phyloP scores from a whole-genome alignment of 1,140 invertebrate genomes.

The Eubasilissa regina region DNA sequence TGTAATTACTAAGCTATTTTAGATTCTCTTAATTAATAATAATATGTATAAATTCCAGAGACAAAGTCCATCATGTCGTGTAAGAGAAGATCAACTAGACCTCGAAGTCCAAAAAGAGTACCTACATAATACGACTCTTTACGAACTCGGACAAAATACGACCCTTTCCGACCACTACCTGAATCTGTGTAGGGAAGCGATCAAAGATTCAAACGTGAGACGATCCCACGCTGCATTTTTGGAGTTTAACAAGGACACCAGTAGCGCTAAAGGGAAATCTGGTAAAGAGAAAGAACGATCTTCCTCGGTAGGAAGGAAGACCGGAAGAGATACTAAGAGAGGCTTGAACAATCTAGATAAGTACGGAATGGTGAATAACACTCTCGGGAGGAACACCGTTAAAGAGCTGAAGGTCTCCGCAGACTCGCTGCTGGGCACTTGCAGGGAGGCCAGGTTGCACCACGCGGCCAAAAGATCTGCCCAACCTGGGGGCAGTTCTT shows the following conservation, averaged over 20 bases:
- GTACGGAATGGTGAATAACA: constrained; percentile 1
- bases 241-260: constrained; percentile 52
- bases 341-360: constrained; percentile 9
- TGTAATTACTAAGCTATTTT: too few species aligned
- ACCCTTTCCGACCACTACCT: constrained; percentile 48
- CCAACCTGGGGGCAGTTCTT: constrained; percentile 24
- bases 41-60: too few species aligned
- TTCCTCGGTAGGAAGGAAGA: constrained; percentile 41
- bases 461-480: constrained; percentile 52
- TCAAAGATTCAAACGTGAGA: constrained; percentile 52
- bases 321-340: constrained; percentile 43
- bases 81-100: constrained; percentile 49
- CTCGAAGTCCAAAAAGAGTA: constrained; percentile 56
- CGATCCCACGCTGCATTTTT: constrained; percentile 46
- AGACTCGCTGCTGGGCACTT: constrained; percentile 55
- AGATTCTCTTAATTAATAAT: too few species aligned
- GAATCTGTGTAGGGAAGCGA: constrained; percentile 53
- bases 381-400: constrained; percentile 3
- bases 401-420: constrained; percentile 17
- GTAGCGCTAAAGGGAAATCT: constrained; percentile 28
- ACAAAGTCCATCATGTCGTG: constrained; percentile 40
- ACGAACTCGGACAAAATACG: constrained; percentile 31
- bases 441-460: constrained; percentile 55
- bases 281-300: constrained; percentile 22
- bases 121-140: constrained; percentile 43